phyloP scores from a whole-genome alignment of 2,888 invertebrate species.

The Leptopilina drosophilae region DNA sequence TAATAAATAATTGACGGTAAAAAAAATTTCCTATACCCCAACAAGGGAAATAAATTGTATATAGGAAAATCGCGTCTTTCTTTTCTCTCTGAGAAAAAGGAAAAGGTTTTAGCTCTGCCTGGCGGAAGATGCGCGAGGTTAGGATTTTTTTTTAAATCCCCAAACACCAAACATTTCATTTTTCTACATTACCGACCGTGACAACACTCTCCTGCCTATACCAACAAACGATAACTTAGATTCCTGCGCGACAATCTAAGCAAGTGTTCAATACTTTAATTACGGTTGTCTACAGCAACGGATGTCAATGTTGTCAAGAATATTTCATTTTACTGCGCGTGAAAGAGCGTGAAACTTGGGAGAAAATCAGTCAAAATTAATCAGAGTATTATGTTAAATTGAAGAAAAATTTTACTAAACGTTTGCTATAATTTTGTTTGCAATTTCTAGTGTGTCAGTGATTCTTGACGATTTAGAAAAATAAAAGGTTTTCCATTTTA shows the following conservation, averaged over 20 bases:
- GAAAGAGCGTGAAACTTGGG: not conserved
- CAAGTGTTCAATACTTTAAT: conserved; percentile 19
- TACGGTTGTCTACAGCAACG: not conserved
- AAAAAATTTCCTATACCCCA: not conserved
- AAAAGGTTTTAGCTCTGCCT: conserved; percentile 7
- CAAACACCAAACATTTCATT: too few relatives aligned
- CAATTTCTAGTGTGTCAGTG: not conserved
- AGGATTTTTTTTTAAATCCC: not conserved
- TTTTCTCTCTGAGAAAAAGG: conserved; percentile 11
- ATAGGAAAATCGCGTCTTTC: conserved; percentile 24
- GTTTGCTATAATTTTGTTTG: not conserved
- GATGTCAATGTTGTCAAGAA: conserved; percentile 27
- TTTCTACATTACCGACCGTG: too few relatives aligned
- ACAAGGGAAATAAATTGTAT: not conserved
- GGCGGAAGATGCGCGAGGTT: conserved; percentile 31
- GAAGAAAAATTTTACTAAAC: not conserved
- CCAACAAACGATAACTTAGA: not conserved
- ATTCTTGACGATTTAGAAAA: not conserved
- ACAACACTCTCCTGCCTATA: too few relatives aligned
- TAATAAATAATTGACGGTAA: not conserved
- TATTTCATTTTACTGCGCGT: not conserved
- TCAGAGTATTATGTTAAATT: conserved; percentile 1
- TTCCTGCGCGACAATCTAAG: not conserved
- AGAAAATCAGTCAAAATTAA: not conserved
- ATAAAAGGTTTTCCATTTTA: not conserved